Conservation (phyloP, 2,797 vertebrate genomes). For the Channa striata region DNA sequence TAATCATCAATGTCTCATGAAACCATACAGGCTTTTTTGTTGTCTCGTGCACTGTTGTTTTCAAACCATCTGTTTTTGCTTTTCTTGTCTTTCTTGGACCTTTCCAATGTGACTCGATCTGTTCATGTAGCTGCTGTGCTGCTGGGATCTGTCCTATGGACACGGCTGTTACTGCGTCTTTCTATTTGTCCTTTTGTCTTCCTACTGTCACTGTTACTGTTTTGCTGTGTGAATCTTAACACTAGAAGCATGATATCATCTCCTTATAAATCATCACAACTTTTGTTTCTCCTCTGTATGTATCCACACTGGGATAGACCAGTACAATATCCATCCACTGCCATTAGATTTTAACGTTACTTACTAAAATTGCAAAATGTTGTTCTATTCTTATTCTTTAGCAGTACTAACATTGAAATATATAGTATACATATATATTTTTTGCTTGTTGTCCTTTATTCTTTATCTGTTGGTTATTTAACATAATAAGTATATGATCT, state of each 20-base stretch:
- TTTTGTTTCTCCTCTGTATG: neutral
- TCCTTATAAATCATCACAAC: conserved; percentile 1
- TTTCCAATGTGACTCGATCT: conserved; percentile 34
- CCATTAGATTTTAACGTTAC: conserved; percentile 3
- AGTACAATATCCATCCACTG: neutral
- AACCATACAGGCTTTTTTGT: conserved; percentile 7
- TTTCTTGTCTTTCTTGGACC: conserved; percentile 46
- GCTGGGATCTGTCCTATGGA: conserved; percentile 69
- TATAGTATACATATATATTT: neutral
- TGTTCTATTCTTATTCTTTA: neutral
- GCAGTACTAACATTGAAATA: neutral
- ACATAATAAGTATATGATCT: neutral
- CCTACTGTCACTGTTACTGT: conserved; percentile 74
- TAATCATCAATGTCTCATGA: neutral
- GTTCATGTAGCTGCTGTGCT: conserved; percentile 69
- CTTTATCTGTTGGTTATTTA: neutral
- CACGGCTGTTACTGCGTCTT: conserved; percentile 70
- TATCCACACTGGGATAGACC: neutral
- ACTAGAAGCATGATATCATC: conserved; percentile 4
- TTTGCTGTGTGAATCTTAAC: conserved; percentile 58
- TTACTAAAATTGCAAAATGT: neutral
- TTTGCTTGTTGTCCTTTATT: neutral
- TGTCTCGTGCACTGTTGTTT: conserved; percentile 31
- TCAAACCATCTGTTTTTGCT: conserved; percentile 50
- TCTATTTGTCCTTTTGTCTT: conserved; percentile 70